Percentiles rank a stretch among this genome's conserved stretches.
phyloP scores from a whole-genome alignment of 2,888 invertebrate species.

The Pasiphila rectangulata region DNA sequence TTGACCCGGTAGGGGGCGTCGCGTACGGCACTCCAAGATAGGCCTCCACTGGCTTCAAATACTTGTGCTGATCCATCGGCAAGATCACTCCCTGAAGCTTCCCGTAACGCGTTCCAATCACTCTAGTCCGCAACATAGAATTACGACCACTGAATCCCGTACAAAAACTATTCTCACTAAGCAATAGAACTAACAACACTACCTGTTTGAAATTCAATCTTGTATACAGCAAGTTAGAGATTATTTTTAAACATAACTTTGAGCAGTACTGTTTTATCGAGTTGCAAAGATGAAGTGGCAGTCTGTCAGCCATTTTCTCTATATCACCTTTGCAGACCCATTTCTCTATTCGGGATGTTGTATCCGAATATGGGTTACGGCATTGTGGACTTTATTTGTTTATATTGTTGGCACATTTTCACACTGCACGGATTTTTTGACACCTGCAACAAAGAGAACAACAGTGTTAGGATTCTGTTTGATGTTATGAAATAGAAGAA shows the following conservation, averaged over 20 bases:
- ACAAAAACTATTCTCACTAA: constrained; percentile 60
- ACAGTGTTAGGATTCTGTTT: constrained; percentile 10
- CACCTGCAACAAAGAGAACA: constrained; percentile 58
- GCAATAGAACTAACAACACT: constrained; percentile 56
- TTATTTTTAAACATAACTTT: constrained; percentile 36
- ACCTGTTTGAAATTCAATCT: constrained; percentile 51
- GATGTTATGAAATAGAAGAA: constrained; percentile 4
- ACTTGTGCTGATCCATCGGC: constrained; percentile 89
- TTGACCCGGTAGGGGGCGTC: constrained; percentile 90
- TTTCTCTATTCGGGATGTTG: constrained; percentile 54
- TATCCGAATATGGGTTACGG: constrained; percentile 40
- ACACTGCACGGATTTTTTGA: constrained; percentile 33
- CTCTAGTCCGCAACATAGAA: constrained; percentile 87
- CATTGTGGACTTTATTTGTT: constrained; percentile 39
- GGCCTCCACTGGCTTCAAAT: constrained; percentile 88
- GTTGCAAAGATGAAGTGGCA: constrained; percentile 75
- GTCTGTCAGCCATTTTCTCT: constrained; percentile 72
- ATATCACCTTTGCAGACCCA: constrained; percentile 74
- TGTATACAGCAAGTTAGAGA: constrained; percentile 17
- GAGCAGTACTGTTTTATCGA: constrained; percentile 70
- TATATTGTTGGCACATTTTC: constrained; percentile 37
- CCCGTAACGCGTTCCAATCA: constrained; percentile 92
- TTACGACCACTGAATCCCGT: constrained; percentile 76
- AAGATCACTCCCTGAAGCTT: constrained; percentile 90
- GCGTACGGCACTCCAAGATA: constrained; percentile 94